phyloP scores from a whole-genome alignment of 92 coral and sea anemone genomes.

The Palythoa grandis region DNA sequence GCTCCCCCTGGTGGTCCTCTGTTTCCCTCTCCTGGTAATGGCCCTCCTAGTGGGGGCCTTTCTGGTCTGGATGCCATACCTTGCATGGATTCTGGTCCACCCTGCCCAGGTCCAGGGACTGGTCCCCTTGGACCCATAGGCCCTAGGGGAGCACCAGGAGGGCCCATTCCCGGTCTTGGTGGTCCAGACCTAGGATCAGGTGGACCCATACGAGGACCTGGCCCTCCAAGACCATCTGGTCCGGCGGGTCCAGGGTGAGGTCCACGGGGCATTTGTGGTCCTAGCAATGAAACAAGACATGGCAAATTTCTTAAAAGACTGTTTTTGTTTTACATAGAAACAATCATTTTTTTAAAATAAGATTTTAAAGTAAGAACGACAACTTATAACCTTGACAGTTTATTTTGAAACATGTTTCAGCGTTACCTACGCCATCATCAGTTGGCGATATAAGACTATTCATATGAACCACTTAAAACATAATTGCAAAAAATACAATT shows the following conservation, averaged over 20 bases:
- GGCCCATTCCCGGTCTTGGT: conserved; percentile 43
- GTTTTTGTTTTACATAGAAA: too few species aligned
- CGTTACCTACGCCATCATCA: too few species aligned
- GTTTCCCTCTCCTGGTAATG: conserved; percentile 26
- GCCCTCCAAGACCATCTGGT: conserved; percentile 39
- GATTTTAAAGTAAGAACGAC: too few species aligned
- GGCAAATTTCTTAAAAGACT: too few species aligned
- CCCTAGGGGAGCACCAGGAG: conserved; percentile 36
- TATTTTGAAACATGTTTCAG: too few species aligned
- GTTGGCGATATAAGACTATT: too few species aligned
- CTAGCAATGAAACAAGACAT: neutral
- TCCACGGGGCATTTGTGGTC: conserved; percentile 41
- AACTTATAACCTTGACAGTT: too few species aligned
- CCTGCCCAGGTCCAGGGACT: conserved; percentile 27
- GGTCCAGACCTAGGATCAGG: conserved; percentile 45
- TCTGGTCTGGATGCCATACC: conserved; percentile 43
- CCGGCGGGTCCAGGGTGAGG: conserved; percentile 35
- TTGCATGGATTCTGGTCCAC: conserved; percentile 33
- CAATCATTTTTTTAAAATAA: too few species aligned
- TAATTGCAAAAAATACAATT: too few species aligned
- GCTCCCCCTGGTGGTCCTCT: conserved; percentile 44
- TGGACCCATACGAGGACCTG: conserved; percentile 33
- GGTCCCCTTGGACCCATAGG: conserved; percentile 32
- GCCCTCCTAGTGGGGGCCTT: conserved; percentile 43
- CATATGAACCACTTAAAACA: too few species aligned